phyloP scores from a whole-genome alignment of 2,113 vertebrate genomes.

The Sarotherodon lohbergeri region DNA sequence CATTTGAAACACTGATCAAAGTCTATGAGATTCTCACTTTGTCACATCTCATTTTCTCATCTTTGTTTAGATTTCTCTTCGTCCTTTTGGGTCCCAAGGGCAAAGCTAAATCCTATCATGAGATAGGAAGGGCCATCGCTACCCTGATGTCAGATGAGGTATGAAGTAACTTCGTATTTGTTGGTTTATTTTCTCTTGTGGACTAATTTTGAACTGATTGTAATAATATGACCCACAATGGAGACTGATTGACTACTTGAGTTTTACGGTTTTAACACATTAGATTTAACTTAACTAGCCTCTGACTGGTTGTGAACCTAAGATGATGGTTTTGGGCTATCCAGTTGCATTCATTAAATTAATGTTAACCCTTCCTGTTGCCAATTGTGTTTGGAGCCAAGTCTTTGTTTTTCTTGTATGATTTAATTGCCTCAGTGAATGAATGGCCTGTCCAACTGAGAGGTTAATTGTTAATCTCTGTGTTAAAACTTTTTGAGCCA shows the following conservation, averaged over 20 bases:
- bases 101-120: constrained; percentile 95
- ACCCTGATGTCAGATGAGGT: constrained; percentile 99
- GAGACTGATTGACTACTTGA: not conserved
- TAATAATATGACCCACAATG: not conserved
- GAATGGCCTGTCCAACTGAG: not conserved
- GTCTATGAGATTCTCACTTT: not conserved
- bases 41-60: not conserved
- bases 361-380: not conserved
- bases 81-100: constrained; percentile 95
- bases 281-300: not conserved
- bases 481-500: not conserved
- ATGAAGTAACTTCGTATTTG: not conserved
- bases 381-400: not conserved
- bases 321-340: not conserved
- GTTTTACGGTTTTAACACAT: not conserved
- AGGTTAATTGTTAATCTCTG: not conserved
- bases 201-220: not conserved
- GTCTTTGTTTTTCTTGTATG: not conserved
- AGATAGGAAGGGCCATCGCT: constrained; percentile 94
- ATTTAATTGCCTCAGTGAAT: not conserved
- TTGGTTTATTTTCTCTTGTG: not conserved
- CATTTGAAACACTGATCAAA: not conserved
- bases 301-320: not conserved
- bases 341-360: not conserved
- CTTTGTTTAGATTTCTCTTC: constrained; percentile 85